Evolutionary conservation across 1,140 invertebrate genomes (phyloP).

Genomic region (Mamestra configurata): DNA sequence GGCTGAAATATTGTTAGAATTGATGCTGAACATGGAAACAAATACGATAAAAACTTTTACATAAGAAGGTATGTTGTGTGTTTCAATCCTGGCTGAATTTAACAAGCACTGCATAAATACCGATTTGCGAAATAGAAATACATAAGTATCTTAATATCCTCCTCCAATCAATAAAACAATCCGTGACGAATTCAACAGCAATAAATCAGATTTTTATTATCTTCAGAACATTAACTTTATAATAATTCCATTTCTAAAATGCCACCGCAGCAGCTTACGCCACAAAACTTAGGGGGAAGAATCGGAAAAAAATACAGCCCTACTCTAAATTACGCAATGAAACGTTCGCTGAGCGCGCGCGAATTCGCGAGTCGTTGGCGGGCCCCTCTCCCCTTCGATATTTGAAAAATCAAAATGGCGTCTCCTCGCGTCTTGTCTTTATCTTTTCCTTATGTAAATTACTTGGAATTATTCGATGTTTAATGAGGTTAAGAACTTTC

Average conservation of each 20-base stretch:
- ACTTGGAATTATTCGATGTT: slow-evolving; percentile 60
- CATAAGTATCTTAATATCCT: background rate
- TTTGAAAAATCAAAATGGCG: slow-evolving; percentile 68
- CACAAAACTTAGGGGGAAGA: slow-evolving; percentile 50
- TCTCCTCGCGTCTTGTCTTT: slow-evolving; percentile 63
- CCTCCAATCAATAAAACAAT: slow-evolving; percentile 42
- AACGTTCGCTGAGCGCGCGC: slow-evolving; percentile 63
- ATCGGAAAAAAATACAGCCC: slow-evolving; percentile 61
- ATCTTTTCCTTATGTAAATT: slow-evolving; percentile 74
- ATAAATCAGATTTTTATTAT: slow-evolving; percentile 48
- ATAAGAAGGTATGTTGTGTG: too few relatives aligned
- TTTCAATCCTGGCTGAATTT: too few relatives aligned
- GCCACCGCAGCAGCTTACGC: slow-evolving; percentile 58
- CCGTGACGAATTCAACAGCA: slow-evolving; percentile 2
- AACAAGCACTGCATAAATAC: too few relatives aligned
- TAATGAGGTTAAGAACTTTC: slow-evolving; percentile 69
- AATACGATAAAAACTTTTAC: too few relatives aligned
- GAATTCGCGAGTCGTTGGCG: slow-evolving; percentile 62
- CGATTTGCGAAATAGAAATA: too few relatives aligned
- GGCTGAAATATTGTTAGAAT: background rate
- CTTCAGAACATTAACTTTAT: slow-evolving; percentile 52
- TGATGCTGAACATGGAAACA: background rate
- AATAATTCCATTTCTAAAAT: slow-evolving; percentile 56
- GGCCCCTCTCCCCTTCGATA: slow-evolving; percentile 63
- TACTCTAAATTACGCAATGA: slow-evolving; percentile 67